phyloP scores from a whole-genome alignment of 2,797 vertebrate genomes.

The Lagorchestes hirsutus region DNA sequence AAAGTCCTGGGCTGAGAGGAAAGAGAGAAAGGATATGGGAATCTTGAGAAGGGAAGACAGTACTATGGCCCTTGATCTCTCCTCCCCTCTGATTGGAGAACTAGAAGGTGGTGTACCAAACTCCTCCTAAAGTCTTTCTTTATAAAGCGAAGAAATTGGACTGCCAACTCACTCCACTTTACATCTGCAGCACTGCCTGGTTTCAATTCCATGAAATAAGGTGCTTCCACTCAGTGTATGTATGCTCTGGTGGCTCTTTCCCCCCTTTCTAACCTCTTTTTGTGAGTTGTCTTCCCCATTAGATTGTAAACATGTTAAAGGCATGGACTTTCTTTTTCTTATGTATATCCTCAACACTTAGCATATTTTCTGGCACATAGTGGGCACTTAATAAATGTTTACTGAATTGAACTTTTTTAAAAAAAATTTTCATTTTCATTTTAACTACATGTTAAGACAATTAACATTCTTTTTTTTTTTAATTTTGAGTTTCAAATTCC shows the following conservation, averaged over 20 bases:
- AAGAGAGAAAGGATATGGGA: neutral
- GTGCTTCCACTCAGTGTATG: neutral
- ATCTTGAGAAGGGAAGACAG: neutral
- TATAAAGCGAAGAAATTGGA: neutral
- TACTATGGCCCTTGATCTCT: neutral
- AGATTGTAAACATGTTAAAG: neutral
- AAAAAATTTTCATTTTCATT: neutral
- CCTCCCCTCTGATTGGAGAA: neutral
- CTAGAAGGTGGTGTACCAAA: neutral
- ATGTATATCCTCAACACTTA: neutral
- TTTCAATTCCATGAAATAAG: neutral
- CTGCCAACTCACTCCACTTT: neutral
- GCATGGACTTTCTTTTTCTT: neutral
- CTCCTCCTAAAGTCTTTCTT: neutral
- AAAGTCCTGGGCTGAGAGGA: neutral
- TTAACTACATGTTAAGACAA: neutral
- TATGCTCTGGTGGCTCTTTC: no score
- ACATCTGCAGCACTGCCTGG: neutral
- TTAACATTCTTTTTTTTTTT: neutral
- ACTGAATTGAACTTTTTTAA: neutral
- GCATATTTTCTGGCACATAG: neutral
- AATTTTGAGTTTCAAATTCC: neutral
- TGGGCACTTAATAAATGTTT: neutral
- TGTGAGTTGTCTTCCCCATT: neutral
- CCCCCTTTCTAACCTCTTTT: neutral